Evolutionary conservation across 1,140 invertebrate species (phyloP).

Genomic region (Ceratoteleas bidentatus): DNA sequence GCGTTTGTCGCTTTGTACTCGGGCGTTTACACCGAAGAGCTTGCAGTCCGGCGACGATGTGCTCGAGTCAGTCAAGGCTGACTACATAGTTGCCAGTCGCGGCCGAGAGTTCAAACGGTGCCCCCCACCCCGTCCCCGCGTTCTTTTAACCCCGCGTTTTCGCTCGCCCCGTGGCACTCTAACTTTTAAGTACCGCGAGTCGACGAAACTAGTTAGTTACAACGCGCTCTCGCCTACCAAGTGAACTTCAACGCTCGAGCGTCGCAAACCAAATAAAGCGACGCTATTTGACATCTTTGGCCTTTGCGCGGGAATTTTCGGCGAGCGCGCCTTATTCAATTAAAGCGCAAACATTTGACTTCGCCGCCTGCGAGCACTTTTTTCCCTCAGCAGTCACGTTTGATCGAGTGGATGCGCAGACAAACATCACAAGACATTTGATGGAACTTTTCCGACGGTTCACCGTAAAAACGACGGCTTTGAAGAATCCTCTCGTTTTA

Average conservation of each 20-base stretch:
- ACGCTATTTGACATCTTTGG: conserved; percentile 36
- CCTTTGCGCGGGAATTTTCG: conserved; percentile 9
- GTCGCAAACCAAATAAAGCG: conserved; percentile 51
- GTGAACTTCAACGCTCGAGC: conserved; percentile 48
- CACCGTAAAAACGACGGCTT: too few relatives aligned
- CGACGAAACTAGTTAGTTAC: conserved; percentile 59
- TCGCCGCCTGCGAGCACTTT: not conserved
- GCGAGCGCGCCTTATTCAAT: conserved; percentile 20
- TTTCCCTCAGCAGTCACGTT: not conserved
- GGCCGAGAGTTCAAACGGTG: conserved; percentile 49
- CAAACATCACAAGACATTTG: too few relatives aligned
- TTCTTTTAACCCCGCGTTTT: conserved; percentile 26
- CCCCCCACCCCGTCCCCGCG: conserved; percentile 8
- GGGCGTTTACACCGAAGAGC: conserved; percentile 21
- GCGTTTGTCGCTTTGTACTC: conserved; percentile 17
- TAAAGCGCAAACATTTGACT: conserved; percentile 27
- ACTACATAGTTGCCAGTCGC: conserved; percentile 52
- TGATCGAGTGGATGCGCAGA: not conserved
- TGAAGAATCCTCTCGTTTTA: too few relatives aligned
- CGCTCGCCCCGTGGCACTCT: conserved; percentile 31
- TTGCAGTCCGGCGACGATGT: conserved; percentile 43
- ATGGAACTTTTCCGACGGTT: not conserved
- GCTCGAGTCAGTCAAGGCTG: conserved; percentile 53
- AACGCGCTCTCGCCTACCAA: conserved; percentile 34
- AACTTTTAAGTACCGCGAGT: conserved; percentile 53